Percentiles rank a stretch among this genome's conserved stretches.
Conservation (phyloP, 2,888 invertebrate species). For the Campaea margaritaria region DNA sequence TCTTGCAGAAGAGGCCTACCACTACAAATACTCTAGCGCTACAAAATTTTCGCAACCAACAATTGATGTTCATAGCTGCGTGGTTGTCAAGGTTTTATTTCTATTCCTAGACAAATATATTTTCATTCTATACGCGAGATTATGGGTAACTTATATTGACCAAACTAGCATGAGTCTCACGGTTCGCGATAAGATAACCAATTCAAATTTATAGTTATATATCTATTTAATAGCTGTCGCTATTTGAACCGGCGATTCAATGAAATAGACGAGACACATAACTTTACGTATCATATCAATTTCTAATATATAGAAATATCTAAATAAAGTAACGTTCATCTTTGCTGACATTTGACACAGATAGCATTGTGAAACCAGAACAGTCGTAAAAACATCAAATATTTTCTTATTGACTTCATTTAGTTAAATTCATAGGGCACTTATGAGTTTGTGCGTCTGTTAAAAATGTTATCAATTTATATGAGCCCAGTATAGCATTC, state of each 20-base stretch:
- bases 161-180: background rate
- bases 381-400: slow-evolving; percentile 39
- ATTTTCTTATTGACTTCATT: slow-evolving; percentile 39
- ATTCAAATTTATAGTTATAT: slow-evolving; percentile 7
- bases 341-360: slow-evolving; percentile 48
- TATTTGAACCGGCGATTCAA: slow-evolving; percentile 21
- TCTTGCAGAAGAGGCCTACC: too few species aligned
- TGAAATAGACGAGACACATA: slow-evolving; percentile 15
- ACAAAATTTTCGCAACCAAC: too few species aligned
- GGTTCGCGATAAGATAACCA: background rate
- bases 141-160: background rate
- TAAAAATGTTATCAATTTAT: slow-evolving; percentile 40
- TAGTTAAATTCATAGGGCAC: slow-evolving; percentile 35
- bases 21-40: too few species aligned
- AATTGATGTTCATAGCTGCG: too few species aligned
- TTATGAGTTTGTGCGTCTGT: slow-evolving; percentile 22
- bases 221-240: background rate
- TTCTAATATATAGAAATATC: slow-evolving; percentile 20
- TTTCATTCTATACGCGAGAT: too few species aligned
- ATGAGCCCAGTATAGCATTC: slow-evolving; percentile 20
- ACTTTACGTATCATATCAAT: slow-evolving; percentile 26
- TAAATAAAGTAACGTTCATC: slow-evolving; percentile 25
- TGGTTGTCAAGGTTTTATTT: too few species aligned
- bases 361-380: slow-evolving; percentile 41
- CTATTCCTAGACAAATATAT: too few species aligned